Percentiles rank a stretch among this genome's conserved stretches.
Conservation (phyloP, 1,140 invertebrate genomes). For the Arion vulgaris region DNA sequence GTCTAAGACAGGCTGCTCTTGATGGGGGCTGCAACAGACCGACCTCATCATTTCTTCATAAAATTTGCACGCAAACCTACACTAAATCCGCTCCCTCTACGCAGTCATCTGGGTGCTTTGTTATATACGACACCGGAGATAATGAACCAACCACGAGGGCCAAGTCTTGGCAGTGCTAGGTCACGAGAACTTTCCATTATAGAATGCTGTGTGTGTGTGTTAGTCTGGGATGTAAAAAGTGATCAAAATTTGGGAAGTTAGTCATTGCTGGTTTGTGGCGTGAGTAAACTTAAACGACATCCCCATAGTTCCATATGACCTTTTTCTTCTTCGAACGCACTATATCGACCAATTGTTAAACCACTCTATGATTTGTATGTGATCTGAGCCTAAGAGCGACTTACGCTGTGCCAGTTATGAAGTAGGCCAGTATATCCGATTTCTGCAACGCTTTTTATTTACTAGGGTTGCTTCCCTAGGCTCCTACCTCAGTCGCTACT, state of each 20-base stretch:
- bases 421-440: no score
- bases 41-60: constrained; percentile 24
- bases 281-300: no score
- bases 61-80: constrained; percentile 17
- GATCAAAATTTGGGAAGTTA: neutral
- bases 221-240: neutral
- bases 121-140: constrained; percentile 28
- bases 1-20: neutral
- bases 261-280: neutral
- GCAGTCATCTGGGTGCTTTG: constrained; percentile 23
- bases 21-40: neutral
- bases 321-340: no score
- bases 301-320: no score
- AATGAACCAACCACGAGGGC: constrained; percentile 28
- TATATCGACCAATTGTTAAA: no score
- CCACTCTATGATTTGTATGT: no score
- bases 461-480: no score
- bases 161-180: neutral
- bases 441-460: no score
- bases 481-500: no score
- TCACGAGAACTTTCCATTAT: constrained; percentile 30
- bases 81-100: neutral
- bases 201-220: constrained; percentile 12
- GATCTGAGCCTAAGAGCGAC: no score
- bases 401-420: no score